Percentiles rank a stretch among this genome's conserved stretches.
phyloP scores from a whole-genome alignment of 2,797 vertebrate species.

The Enteromius paludinosus region DNA sequence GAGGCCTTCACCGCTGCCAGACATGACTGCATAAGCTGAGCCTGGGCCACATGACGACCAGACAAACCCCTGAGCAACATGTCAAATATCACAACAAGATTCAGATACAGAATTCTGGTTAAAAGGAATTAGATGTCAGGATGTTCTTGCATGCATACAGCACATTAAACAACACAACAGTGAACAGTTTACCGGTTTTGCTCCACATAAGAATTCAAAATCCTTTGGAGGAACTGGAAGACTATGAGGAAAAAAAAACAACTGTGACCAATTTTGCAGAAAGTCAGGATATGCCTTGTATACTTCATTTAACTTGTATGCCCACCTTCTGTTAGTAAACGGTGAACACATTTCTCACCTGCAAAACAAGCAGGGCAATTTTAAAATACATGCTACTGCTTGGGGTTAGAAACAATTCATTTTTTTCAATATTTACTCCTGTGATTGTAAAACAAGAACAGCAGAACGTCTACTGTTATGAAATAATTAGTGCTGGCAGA shows the following conservation, averaged over 20 bases:
- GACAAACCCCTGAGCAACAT: conserved; percentile 75
- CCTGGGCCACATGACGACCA: conserved; percentile 87
- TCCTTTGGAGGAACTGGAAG: conserved; percentile 85
- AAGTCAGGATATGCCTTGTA: not conserved
- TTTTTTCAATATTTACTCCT: not conserved
- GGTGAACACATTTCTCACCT: conserved; percentile 86
- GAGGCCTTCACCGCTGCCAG: conserved; percentile 86
- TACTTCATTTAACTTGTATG: conserved; percentile 56
- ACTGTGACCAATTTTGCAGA: not conserved
- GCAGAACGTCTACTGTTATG: not conserved
- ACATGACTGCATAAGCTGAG: conserved; percentile 89
- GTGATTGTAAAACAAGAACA: not conserved
- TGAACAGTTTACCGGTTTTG: conserved; percentile 83
- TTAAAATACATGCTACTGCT: not conserved
- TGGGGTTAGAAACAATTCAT: not conserved
- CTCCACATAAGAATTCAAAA: conserved; percentile 80
- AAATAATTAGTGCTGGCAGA: not conserved
- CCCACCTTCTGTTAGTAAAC: conserved; percentile 86
- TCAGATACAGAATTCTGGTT: conserved; percentile 47
- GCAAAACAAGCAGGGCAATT: conserved; percentile 35
- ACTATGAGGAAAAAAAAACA: conserved; percentile 70
- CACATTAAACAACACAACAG: not conserved
- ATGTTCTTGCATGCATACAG: not conserved
- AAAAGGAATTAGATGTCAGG: not conserved
- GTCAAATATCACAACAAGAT: conserved; percentile 46